phyloP scores from a whole-genome alignment of 1,140 invertebrate species.

The Globodera rostochiensis region DNA sequence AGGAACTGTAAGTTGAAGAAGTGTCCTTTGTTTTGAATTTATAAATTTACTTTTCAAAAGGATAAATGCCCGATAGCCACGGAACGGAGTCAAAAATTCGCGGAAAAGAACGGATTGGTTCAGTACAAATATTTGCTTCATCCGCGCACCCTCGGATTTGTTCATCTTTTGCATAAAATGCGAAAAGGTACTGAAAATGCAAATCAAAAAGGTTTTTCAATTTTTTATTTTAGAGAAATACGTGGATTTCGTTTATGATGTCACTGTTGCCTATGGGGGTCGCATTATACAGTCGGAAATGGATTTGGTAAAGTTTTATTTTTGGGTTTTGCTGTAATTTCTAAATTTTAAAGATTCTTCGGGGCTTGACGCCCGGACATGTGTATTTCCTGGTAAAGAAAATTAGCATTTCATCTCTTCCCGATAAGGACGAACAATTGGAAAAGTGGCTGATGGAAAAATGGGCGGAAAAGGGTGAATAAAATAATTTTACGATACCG shows the following conservation, averaged over 20 bases:
- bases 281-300: constrained; percentile 76
- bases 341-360: constrained; percentile 28
- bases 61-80: constrained; percentile 78
- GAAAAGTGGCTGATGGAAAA: constrained; percentile 74
- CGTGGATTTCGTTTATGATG: constrained; percentile 78
- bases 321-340: constrained; percentile 29
- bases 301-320: constrained; percentile 69
- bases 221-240: constrained; percentile 68
- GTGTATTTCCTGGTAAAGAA: constrained; percentile 78
- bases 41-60: constrained; percentile 6
- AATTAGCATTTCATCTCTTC: constrained; percentile 68
- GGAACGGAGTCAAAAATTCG: constrained; percentile 76
- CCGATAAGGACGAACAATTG: constrained; percentile 68
- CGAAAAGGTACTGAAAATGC: constrained; percentile 68
- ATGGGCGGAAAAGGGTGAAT: constrained; percentile 77
- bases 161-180: constrained; percentile 74
- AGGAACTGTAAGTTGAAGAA: constrained; percentile 71
- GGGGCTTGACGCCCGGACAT: constrained; percentile 74
- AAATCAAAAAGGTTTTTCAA: not conserved
- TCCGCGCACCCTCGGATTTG: constrained; percentile 83
- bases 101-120: constrained; percentile 73
- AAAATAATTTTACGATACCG: constrained; percentile 68
- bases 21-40: not conserved
- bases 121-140: constrained; percentile 78
- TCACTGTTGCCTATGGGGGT: constrained; percentile 76